phyloP scores from a whole-genome alignment of 2,113 vertebrate species.

The Bufo bufo region DNA sequence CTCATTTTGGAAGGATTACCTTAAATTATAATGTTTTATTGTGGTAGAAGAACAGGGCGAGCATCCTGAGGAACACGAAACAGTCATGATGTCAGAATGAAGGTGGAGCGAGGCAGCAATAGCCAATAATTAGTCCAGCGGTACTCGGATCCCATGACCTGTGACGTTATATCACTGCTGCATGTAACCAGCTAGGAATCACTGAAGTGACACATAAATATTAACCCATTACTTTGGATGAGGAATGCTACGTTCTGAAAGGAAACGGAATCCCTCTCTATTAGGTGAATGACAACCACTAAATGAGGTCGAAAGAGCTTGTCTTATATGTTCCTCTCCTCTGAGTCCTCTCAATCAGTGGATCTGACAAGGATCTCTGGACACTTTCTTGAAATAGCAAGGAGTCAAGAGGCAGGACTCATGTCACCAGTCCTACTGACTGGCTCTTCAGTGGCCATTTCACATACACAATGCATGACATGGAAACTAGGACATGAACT shows the following conservation, averaged over 20 bases:
- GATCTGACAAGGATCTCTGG: too few species aligned
- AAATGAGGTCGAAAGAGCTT: too few species aligned
- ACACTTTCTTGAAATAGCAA: too few species aligned
- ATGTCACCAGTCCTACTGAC: too few species aligned
- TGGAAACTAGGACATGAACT: too few species aligned
- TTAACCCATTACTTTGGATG: too few species aligned
- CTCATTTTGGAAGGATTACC: constrained; percentile 1
- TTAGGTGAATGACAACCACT: neutral
- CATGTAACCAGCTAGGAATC: neutral
- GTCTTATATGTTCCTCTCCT: too few species aligned
- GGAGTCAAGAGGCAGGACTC: neutral
- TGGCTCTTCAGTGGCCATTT: too few species aligned
- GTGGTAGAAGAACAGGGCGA: neutral
- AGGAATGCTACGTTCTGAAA: neutral
- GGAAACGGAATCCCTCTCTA: neutral
- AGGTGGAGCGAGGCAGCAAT: neutral
- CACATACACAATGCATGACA: too few species aligned
- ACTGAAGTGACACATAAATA: too few species aligned
- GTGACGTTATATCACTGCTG: neutral
- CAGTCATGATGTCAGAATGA: neutral
- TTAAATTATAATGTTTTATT: constrained; percentile 32
- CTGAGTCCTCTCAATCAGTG: too few species aligned
- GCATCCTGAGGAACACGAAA: neutral
- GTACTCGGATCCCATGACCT: neutral
- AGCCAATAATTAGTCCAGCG: neutral